These are phyloP conservation scores for Morus bassanus DNA, from an alignment of 2,797 vertebrate genomes.

Conservation along the genomic window DNA sequence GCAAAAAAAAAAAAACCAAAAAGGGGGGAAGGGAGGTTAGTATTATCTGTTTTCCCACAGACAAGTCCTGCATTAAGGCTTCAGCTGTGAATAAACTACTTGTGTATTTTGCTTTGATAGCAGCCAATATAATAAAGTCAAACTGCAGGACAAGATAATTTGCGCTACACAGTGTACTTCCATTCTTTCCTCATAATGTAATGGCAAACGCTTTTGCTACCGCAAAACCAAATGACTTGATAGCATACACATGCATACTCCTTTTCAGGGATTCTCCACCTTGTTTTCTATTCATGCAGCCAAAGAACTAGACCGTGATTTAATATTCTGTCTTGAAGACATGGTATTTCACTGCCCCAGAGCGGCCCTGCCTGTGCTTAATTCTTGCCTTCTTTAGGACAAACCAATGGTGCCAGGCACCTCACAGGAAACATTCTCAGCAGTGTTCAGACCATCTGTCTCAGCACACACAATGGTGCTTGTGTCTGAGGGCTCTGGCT, in stretches of 20 bases:
- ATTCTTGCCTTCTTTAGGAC: constrained; percentile 7
- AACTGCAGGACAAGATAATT: background rate
- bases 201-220: background rate
- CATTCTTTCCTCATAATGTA: background rate
- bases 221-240: background rate
- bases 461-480: background rate
- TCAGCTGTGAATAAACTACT: background rate
- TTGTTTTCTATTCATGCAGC: background rate
- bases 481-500: constrained; percentile 26
- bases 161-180: background rate
- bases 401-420: background rate
- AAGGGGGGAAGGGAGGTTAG: background rate
- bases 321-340: background rate
- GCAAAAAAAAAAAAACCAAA: background rate
- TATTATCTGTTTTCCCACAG: background rate
- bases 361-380: background rate
- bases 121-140: background rate
- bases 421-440: background rate
- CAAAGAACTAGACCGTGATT: background rate
- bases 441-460: constrained; percentile 27
- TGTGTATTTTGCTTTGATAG: background rate
- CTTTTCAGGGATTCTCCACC: background rate
- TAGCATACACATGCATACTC: background rate
- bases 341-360: background rate
- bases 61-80: background rate